Base-by-base conservation (phyloP, 2,113 vertebrate species). In the Tringa solitaria region DNA sequence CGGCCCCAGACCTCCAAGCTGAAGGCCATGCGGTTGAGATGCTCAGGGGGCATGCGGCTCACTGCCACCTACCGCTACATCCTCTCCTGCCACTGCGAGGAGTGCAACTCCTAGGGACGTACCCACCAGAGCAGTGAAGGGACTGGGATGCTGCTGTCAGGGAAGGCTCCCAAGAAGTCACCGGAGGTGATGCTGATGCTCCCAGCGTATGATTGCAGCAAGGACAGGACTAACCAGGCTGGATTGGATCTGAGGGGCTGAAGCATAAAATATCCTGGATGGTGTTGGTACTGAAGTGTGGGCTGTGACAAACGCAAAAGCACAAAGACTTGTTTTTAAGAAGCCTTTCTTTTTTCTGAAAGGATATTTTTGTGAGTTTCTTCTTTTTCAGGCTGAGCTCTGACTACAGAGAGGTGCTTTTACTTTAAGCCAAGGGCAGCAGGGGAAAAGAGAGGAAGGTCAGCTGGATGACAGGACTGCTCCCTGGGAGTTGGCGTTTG, bases 51-150 rank as follows among this genome's bases (percentile, higher is more conserved):
- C 43, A 99, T 98, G 75, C 98, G 99, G 86, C 99, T 99, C 84
- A 99, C 99, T 0, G 99, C 99, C 95, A 99, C 99, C 35, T 99
- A 99, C 97, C 98, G 99, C 93, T 99, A 99, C 98, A 99, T 99
- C 98, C 98, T 99, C 9, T 99, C 99, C 78, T 99, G 99, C 98
- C 98, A 98, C 97, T 99, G 99, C 1, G 99, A 99, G 97, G 99
- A 99, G 95, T 99, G 99, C 98, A 99, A 98, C 97, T 99, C 98
- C 77, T 98, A 98, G 97, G 97, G 90, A 53, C 1, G 2, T 0
- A 41, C 46, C 43, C 20, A 37, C 12, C 41, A 1, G 18, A 8
- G 70, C 39, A n/a, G 22, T 6, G 9, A 4, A 13, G 60, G 24
- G 24, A 85, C 51, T 4, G 35, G 67, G 48, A 14, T 56, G 81